phyloP scores from a whole-genome alignment of 2,888 invertebrate species.

The Bombyx huttoni region DNA sequence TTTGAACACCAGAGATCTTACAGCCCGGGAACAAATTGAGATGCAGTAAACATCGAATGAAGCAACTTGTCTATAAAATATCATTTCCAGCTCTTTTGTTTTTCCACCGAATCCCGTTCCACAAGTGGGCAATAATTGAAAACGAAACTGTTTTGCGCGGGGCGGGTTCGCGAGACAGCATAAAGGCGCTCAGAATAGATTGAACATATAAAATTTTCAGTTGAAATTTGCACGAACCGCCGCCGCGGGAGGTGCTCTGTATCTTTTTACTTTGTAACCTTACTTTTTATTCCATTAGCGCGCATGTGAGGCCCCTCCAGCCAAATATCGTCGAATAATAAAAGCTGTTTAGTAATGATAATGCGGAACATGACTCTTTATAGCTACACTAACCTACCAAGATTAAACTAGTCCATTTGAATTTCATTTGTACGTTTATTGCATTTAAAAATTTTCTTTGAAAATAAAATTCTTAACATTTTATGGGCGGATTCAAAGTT shows the following conservation, averaged over 20 bases:
- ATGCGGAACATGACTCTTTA: conserved; percentile 53
- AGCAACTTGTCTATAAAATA: conserved; percentile 67
- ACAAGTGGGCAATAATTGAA: conserved; percentile 74
- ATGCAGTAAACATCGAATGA: conserved; percentile 66
- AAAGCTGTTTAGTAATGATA: conserved; percentile 70
- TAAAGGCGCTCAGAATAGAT: conserved; percentile 70
- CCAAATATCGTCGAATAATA: conserved; percentile 70
- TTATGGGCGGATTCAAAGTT: neutral
- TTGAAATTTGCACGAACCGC: conserved; percentile 65
- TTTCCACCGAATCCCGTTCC: conserved; percentile 63
- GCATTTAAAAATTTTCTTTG: conserved; percentile 35
- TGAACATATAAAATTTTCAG: conserved; percentile 73
- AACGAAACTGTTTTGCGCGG: conserved; percentile 66
- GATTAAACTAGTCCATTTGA: conserved; percentile 53
- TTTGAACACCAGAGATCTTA: conserved; percentile 60
- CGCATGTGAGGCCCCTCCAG: conserved; percentile 65
- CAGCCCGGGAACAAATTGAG: conserved; percentile 56
- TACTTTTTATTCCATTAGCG: conserved; percentile 73
- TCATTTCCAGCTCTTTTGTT: conserved; percentile 67
- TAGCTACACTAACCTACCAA: conserved; percentile 49
- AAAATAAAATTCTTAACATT: conserved; percentile 16
- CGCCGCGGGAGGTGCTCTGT: conserved; percentile 65
- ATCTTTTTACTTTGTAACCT: conserved; percentile 72
- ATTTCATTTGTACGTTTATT: conserved; percentile 47
- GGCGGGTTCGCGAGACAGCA: conserved; percentile 62